Percentiles rank a stretch among this genome's conserved stretches.
Evolutionary conservation across 2,797 vertebrate genomes (phyloP).

Genomic region (Notolepis coatsorum): DNA sequence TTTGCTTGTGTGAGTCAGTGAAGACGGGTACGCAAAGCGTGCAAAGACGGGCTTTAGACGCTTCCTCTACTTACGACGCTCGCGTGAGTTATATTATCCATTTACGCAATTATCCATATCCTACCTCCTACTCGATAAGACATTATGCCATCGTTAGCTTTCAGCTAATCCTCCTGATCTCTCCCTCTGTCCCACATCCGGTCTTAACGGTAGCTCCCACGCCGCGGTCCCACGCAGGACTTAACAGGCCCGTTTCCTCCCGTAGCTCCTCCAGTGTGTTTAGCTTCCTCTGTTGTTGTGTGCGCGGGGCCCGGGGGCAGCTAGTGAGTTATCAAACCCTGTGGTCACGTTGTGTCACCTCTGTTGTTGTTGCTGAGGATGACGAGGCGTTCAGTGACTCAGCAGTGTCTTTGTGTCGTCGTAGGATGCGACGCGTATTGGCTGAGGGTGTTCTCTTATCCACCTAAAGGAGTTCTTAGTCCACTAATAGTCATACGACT

Average conservation of each 20-base stretch:
- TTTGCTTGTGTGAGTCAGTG: slow-evolving; percentile 3
- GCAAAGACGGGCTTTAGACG: slow-evolving; percentile 16
- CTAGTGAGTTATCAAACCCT: slow-evolving; percentile 31
- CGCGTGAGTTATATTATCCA: too few relatives aligned
- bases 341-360: slow-evolving; percentile 46
- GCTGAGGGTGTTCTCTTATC: background rate
- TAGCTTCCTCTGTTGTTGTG: slow-evolving; percentile 47
- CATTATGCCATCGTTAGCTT: slow-evolving; percentile 49
- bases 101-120: slow-evolving; percentile 49
- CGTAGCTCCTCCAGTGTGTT: slow-evolving; percentile 44
- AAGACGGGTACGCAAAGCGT: slow-evolving; percentile 28
- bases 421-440: slow-evolving; percentile 18
- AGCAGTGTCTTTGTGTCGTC: slow-evolving; percentile 41
- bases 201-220: slow-evolving; percentile 54
- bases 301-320: slow-evolving; percentile 5
- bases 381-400: too few relatives aligned
- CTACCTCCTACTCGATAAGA: slow-evolving; percentile 50
- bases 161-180: slow-evolving; percentile 35
- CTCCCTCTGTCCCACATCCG: slow-evolving; percentile 63
- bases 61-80: too few relatives aligned
- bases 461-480: too few relatives aligned
- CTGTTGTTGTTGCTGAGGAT: background rate
- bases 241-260: slow-evolving; percentile 62
- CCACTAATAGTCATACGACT: too few relatives aligned
- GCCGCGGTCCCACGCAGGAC: slow-evolving; percentile 48